These are phyloP conservation scores for Brassicogethes aeneus DNA, from an alignment of 2,888 invertebrate species.

Conservation along the genomic window DNA sequence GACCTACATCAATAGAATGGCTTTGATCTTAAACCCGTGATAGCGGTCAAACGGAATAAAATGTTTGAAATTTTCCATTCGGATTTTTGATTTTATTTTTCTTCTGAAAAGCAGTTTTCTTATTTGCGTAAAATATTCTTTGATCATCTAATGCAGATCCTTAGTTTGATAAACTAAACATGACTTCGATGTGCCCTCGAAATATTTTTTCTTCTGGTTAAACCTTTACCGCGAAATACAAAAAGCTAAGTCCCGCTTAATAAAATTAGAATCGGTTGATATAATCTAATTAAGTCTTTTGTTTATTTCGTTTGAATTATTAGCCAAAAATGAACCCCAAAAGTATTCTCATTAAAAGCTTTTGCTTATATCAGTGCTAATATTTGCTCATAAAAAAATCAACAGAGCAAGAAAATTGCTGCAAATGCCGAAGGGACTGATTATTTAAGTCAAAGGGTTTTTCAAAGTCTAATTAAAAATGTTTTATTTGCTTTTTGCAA, in stretches of 20 bases:
- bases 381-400: background rate
- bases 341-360: slow-evolving; percentile 1
- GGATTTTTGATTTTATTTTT: background rate
- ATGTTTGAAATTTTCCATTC: slow-evolving; percentile 1
- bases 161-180: slow-evolving; percentile 15
- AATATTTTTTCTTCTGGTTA: background rate
- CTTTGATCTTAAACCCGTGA: too few relatives aligned
- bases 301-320: background rate
- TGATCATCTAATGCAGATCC: slow-evolving; percentile 18
- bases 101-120: background rate
- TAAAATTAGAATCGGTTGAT: background rate
- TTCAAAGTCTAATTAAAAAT: too few relatives aligned
- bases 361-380: slow-evolving; percentile 1
- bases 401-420: too few relatives aligned
- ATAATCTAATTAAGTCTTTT: background rate
- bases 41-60: slow-evolving; percentile 1
- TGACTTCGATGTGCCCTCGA: slow-evolving; percentile 10
- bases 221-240: background rate
- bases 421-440: too few relatives aligned
- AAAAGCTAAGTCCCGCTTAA: background rate
- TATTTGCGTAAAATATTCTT: slow-evolving; percentile 9
- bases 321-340: background rate
- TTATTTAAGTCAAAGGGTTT: too few relatives aligned
- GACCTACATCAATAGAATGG: too few relatives aligned
- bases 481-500: too few relatives aligned